Evolutionary conservation across 2,797 vertebrate genomes (phyloP).

Genomic region (Rhinophrynus dorsalis): DNA sequence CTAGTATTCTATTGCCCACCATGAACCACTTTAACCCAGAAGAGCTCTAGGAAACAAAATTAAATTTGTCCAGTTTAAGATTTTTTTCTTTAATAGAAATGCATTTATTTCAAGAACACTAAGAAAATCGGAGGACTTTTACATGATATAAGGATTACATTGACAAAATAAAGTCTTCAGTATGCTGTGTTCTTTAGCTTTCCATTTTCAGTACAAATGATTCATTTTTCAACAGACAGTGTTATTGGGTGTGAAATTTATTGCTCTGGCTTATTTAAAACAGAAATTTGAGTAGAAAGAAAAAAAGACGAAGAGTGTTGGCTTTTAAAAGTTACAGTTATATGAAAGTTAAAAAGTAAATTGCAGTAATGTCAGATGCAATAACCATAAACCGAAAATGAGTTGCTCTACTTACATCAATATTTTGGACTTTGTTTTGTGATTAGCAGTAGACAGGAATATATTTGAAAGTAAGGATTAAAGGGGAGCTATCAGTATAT

Average conservation of each 20-base stretch:
- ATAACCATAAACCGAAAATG: slow-evolving; percentile 37
- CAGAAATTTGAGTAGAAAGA: slow-evolving; percentile 38
- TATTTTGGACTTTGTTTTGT: slow-evolving; percentile 9
- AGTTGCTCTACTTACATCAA: slow-evolving; percentile 11
- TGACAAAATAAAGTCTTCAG: slow-evolving; percentile 52
- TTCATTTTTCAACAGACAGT: slow-evolving; percentile 54
- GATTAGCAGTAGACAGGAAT: no score
- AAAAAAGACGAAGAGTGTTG: slow-evolving; percentile 10
- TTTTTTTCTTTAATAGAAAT: slow-evolving; percentile 34
- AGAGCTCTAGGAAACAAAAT: neutral
- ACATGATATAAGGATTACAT: slow-evolving; percentile 44
- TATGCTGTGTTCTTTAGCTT: slow-evolving; percentile 56
- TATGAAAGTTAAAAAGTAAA: slow-evolving; percentile 45
- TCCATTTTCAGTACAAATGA: slow-evolving; percentile 57
- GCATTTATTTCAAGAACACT: slow-evolving; percentile 39
- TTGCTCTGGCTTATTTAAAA: slow-evolving; percentile 50
- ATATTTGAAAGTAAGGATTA: no score
- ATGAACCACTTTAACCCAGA: no score
- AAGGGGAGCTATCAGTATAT: no score
- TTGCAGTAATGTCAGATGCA: slow-evolving; percentile 41
- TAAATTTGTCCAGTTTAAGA: neutral
- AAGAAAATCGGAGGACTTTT: slow-evolving; percentile 11
- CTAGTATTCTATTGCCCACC: no score
- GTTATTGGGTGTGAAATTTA: slow-evolving; percentile 52
- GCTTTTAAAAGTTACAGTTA: slow-evolving; percentile 52